phyloP scores from a whole-genome alignment of 2,888 invertebrate species.

The Ischnus inquisitorius region DNA sequence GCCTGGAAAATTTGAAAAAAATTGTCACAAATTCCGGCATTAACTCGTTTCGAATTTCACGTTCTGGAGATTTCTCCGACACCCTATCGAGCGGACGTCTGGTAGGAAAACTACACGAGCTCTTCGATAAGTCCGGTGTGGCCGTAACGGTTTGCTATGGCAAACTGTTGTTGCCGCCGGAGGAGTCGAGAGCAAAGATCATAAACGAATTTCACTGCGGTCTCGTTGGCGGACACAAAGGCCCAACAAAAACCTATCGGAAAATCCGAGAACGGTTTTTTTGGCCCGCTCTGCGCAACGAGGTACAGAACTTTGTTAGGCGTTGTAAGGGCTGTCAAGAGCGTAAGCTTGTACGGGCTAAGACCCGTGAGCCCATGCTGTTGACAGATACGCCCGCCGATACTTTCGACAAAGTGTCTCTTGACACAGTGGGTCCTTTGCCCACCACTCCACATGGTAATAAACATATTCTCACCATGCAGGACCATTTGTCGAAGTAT shows the following conservation, averaged over 20 bases:
- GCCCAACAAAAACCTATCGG: slow-evolving; percentile 60
- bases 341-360: slow-evolving; percentile 57
- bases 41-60: too few species aligned
- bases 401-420: slow-evolving; percentile 64
- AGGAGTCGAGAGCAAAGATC: too few species aligned
- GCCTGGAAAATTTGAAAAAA: too few species aligned
- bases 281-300: slow-evolving; percentile 64
- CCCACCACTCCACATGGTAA: slow-evolving; percentile 51
- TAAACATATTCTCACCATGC: slow-evolving; percentile 61
- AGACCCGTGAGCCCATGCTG: slow-evolving; percentile 66
- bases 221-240: slow-evolving; percentile 65
- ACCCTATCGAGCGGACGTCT: too few species aligned
- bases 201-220: slow-evolving; percentile 62
- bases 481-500: slow-evolving; percentile 65
- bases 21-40: too few species aligned
- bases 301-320: slow-evolving; percentile 61
- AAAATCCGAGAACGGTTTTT: slow-evolving; percentile 56
- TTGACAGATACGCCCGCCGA: slow-evolving; percentile 64
- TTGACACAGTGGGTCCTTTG: slow-evolving; percentile 56
- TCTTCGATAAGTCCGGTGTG: too few species aligned
- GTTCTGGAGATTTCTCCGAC: too few species aligned
- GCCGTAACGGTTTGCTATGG: too few species aligned
- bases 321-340: slow-evolving; percentile 66
- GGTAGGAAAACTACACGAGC: too few species aligned
- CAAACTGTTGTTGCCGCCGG: too few species aligned